Base-by-base conservation (phyloP, 2,113 vertebrate species). In the Myotis davidii region DNA sequence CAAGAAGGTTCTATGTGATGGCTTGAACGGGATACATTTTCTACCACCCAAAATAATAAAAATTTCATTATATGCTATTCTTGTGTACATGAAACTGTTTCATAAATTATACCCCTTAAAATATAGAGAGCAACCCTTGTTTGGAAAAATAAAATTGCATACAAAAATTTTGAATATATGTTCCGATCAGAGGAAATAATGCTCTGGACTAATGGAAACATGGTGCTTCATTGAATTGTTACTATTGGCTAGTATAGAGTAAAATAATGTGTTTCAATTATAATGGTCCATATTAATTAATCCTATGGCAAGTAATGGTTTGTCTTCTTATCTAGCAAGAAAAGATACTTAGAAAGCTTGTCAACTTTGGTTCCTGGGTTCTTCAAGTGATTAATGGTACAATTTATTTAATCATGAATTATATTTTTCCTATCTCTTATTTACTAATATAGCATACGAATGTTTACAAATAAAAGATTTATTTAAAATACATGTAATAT, bases 291-390 rank as follows among this genome's bases (percentile, higher is more conserved):
- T 88, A 29, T 90, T 95, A 90, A 85, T 78, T 94, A 67, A 88
- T 92, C 85, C 39, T 85, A 61, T 95, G 93, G 23, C 88, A 95
- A 92, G 84, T 92, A 94, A 83, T 91, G 67, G 29, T 94, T 94
- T 94, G 12, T 94, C 37, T 73, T 90, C 32, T 96, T 91, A 79
- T 52, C n/a, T 94, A 91, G 77, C 23, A 85, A 37, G 90, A 88
- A 88, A 32, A 82, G n/a, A 92, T 23, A 65, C 65, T 84, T 89
- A 84, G 11, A 73, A 91, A 91, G 87, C 16, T 50, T 82, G 9
- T 52, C 9, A 8, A 37, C 18, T 84, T 73, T 59, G 45, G 34
- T 27, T 42, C 16, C 27, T 27, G 25, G 13, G 2, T 70, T 85
- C 8, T 85, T 88, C 0, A 70, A 85, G 9, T 85, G 18, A 17